Percentiles rank a stretch among this genome's conserved stretches.
phyloP scores from a whole-genome alignment of 1,140 invertebrate genomes.

The Druon quercuslanigerum region DNA sequence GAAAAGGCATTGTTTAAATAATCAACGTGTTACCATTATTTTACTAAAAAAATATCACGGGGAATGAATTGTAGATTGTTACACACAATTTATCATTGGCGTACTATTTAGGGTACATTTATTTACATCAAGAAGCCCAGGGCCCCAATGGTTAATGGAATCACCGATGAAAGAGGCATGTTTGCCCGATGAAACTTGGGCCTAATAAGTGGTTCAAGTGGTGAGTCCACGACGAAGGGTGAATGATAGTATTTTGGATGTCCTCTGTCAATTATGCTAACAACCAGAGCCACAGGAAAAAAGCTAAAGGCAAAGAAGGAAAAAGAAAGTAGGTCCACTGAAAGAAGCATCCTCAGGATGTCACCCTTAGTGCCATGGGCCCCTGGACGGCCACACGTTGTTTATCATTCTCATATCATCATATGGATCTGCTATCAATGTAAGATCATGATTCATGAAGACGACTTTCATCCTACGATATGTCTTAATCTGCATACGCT shows the following conservation, averaged over 20 bases:
- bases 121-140: no score
- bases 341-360: not conserved
- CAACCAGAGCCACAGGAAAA: not conserved
- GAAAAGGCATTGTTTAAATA: no score
- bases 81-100: no score
- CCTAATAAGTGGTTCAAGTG: conserved; percentile 23
- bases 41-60: no score
- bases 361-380: conserved; percentile 21
- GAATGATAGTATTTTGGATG: conserved; percentile 19
- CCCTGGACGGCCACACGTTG: not conserved
- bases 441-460: conserved; percentile 20
- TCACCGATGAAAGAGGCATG: no score
- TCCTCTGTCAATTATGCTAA: conserved; percentile 24
- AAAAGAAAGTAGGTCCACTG: conserved; percentile 10
- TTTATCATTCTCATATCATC: conserved; percentile 18
- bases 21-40: no score
- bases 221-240: not conserved
- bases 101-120: no score
- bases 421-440: conserved; percentile 16
- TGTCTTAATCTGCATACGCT: conserved; percentile 3
- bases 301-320: not conserved
- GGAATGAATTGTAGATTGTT: no score
- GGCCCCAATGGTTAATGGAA: no score
- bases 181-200: not conserved
- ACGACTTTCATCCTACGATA: not conserved